phyloP scores from a whole-genome alignment of 2,888 invertebrate genomes.

The Dascillus cervinus region DNA sequence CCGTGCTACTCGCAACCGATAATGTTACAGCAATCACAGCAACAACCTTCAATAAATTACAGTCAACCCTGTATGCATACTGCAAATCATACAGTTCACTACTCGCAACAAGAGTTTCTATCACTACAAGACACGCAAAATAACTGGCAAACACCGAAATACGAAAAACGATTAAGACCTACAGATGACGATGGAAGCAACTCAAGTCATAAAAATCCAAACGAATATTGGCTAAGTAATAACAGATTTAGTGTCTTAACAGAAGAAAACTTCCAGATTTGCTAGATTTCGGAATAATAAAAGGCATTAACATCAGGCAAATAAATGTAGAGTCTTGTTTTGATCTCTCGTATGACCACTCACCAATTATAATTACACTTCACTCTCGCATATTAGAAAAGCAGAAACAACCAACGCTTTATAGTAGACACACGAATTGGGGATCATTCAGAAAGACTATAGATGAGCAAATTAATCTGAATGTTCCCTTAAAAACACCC shows the following conservation, averaged over 20 bases:
- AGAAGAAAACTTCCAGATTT: conserved; percentile 5
- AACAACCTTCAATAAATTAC: neutral
- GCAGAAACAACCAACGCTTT: conserved; percentile 3
- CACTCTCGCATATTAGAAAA: conserved; percentile 3
- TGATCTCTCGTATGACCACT: conserved; percentile 4
- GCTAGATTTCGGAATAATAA: conserved; percentile 5
- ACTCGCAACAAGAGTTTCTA: conserved; percentile 3
- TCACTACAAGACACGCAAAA: conserved; percentile 1
- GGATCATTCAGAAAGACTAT: conserved; percentile 2
- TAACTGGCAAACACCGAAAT: conserved; percentile 2
- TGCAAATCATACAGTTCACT: conserved; percentile 2
- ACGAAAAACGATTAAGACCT: conserved; percentile 3
- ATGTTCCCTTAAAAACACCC: conserved; percentile 3
- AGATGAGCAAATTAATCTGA: conserved; percentile 4
- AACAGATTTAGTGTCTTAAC: conserved; percentile 3
- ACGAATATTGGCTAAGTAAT: conserved; percentile 5
- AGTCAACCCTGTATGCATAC: too few species aligned
- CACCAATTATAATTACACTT: conserved; percentile 4
- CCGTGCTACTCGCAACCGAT: conserved; percentile 1
- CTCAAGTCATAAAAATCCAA: conserved; percentile 4
- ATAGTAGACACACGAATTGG: conserved; percentile 3
- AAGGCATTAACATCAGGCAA: conserved; percentile 4
- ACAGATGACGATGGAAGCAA: conserved; percentile 1
- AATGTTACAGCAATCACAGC: conserved; percentile 1
- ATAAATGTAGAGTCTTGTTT: conserved; percentile 2